Percentiles rank a stretch among this genome's conserved stretches.
Evolutionary conservation across 1,140 invertebrate species (phyloP).

Genomic region (Drosophila parvula): DNA sequence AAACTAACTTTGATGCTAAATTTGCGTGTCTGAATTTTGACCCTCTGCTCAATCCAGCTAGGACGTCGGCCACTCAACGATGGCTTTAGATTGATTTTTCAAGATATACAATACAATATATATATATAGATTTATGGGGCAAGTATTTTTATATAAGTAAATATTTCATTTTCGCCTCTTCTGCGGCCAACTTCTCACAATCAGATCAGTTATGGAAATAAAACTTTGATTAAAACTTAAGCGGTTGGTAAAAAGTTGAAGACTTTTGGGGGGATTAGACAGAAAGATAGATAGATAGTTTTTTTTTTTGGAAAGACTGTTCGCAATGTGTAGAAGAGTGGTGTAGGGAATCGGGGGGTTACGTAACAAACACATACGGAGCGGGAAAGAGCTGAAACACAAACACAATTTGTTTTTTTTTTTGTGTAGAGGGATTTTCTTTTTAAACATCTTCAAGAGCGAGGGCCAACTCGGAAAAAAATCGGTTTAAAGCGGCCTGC

Average conservation of each 20-base stretch:
- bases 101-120: conserved; percentile 62
- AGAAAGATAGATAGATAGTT: conserved; percentile 35
- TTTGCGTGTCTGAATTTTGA: conserved; percentile 84
- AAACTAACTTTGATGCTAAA: conserved; percentile 84
- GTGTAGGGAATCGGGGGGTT: conserved; percentile 60
- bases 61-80: conserved; percentile 84
- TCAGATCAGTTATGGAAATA: conserved; percentile 53
- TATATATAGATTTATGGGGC: conserved; percentile 46
- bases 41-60: conserved; percentile 84
- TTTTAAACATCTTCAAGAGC: conserved; percentile 40
- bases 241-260: conserved; percentile 46
- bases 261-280: conserved; percentile 33
- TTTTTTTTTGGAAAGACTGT: conserved; percentile 32
- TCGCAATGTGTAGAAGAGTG: conserved; percentile 52
- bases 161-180: conserved; percentile 20
- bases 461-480: conserved; percentile 68
- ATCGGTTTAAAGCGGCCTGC: conserved; percentile 25
- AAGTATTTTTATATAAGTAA: conserved; percentile 45
- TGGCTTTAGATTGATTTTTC: conserved; percentile 80
- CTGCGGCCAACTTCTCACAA: conserved; percentile 24
- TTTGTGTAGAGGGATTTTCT: conserved; percentile 24
- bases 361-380: conserved; percentile 77
- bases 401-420: conserved; percentile 59
- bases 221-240: conserved; percentile 58
- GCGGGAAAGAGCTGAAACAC: conserved; percentile 59